Evolutionary conservation across 2,888 invertebrate genomes (phyloP).

Genomic region (Pollenia labialis): DNA sequence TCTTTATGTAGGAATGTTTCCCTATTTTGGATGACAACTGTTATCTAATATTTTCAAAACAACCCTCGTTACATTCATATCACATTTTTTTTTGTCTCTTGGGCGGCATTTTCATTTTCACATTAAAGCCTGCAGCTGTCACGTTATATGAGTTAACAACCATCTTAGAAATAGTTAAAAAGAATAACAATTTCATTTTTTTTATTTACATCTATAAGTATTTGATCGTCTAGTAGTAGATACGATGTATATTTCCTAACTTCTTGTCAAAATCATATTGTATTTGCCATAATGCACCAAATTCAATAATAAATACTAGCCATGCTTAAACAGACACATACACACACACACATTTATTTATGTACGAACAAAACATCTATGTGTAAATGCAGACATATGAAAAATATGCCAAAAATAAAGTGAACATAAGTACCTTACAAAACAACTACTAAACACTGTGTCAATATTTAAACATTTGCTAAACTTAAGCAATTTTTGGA

Average conservation of each 20-base stretch:
- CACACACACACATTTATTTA: neutral
- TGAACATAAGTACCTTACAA: constrained; percentile 61
- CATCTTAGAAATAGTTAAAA: constrained; percentile 59
- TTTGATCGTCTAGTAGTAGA: constrained; percentile 50
- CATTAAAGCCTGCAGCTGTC: constrained; percentile 81
- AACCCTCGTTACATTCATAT: constrained; percentile 37
- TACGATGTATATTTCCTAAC: constrained; percentile 65
- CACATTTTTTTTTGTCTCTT: constrained; percentile 44
- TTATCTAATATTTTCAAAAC: neutral
- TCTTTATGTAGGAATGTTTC: too few species aligned
- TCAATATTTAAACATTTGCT: constrained; percentile 56
- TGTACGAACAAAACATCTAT: neutral
- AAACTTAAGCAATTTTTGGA: neutral
- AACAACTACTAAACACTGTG: constrained; percentile 55
- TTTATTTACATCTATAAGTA: constrained; percentile 27
- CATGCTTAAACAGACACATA: constrained; percentile 1
- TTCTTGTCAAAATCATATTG: constrained; percentile 67
- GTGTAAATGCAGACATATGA: neutral
- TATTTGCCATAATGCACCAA: constrained; percentile 53
- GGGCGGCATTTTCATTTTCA: constrained; percentile 79
- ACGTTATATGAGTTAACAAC: constrained; percentile 77
- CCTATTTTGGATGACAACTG: too few species aligned
- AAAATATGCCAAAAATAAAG: constrained; percentile 55
- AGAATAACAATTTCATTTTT: constrained; percentile 51
- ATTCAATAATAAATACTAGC: constrained; percentile 28